Evolutionary conservation across 1,140 invertebrate genomes (phyloP), one percentile per base, ranked within the genome.

Genomic region (Eupeodes corollae): DNA sequence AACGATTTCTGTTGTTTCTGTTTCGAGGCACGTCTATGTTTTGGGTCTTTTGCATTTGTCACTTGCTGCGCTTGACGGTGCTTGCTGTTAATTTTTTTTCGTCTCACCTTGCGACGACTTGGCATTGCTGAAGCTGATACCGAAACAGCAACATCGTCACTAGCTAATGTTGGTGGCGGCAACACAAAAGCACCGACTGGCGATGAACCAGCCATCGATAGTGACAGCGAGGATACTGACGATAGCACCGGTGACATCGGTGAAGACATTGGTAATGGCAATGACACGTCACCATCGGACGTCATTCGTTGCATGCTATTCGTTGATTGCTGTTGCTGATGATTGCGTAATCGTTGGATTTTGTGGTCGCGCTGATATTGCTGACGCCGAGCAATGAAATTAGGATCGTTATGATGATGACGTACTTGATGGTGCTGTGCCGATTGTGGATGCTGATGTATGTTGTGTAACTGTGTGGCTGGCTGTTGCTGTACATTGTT

Each of bases 341-440:
- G 42, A 43, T 30, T 43, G n/a, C 30, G 48, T 50, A 54, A 59
- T 53, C 55, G 56, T 45, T 57, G 55, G 54, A 26, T 8, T 26
- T 60, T 60, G 44, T 59, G 55, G 48, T 60, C 59, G 44, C 56
- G 58, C 37, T 59, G 57, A 35, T 60, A 57, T 38, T 65, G 59
- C 46, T 65, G 53, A 34, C 62, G 54, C 33, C 59, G 55, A 38
- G 54, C 55, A 50, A 62, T 50, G 50, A 53, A 50, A 47, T 55
- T 53, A 16, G 62, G 59, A 59, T 61, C 57, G 56, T 65, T 59
- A 47, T 65, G 63, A 56, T 65, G 63, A 56, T 65, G 63, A 45
- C 63, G 58, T 50, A 65, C 63, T 46, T 58, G 58, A 58, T 65
- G 62, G 32, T 64, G 57, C 16, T 45, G 42, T n/a, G 21, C 21